Evolutionary conservation across 2,113 vertebrate genomes (phyloP).

Genomic region (Nestor notabilis): DNA sequence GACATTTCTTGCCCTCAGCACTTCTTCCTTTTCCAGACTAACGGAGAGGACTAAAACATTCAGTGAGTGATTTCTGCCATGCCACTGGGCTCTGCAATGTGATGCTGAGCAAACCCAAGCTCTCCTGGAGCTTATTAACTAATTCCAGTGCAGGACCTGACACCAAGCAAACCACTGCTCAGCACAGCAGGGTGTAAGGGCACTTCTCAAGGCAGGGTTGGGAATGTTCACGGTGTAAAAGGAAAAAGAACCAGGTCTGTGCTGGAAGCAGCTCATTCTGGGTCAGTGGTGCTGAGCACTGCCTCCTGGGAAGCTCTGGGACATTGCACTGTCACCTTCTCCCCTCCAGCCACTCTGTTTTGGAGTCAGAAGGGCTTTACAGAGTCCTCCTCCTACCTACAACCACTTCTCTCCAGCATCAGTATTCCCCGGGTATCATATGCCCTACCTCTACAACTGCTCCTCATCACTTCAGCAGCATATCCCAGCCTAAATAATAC

Average conservation of each 20-base stretch:
- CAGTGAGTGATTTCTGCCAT: fast-evolving
- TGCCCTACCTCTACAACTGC: background rate
- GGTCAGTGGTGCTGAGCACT: background rate
- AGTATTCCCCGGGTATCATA: background rate
- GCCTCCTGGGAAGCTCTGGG: background rate
- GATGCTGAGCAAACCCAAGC: background rate
- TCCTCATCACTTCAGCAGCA: background rate
- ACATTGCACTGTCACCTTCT: fast-evolving
- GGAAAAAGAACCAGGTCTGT: background rate
- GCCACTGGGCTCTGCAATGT: background rate
- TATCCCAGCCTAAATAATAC: background rate
- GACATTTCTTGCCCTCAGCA: background rate
- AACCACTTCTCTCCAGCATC: background rate
- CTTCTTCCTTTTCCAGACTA: background rate
- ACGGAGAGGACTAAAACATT: background rate
- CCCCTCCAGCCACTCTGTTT: background rate
- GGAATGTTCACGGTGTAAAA: background rate
- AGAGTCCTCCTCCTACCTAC: background rate
- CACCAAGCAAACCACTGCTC: background rate
- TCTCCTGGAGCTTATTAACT: background rate
- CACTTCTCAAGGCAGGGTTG: background rate
- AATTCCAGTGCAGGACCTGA: background rate
- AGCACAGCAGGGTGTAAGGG: background rate
- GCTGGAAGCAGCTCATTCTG: background rate
- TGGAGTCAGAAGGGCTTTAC: background rate